A percentile compares a stretch with the other conserved stretches of the same genome.
phyloP scores from a whole-genome alignment of 2,797 vertebrate species.

The Synaphobranchus kaupii region DNA sequence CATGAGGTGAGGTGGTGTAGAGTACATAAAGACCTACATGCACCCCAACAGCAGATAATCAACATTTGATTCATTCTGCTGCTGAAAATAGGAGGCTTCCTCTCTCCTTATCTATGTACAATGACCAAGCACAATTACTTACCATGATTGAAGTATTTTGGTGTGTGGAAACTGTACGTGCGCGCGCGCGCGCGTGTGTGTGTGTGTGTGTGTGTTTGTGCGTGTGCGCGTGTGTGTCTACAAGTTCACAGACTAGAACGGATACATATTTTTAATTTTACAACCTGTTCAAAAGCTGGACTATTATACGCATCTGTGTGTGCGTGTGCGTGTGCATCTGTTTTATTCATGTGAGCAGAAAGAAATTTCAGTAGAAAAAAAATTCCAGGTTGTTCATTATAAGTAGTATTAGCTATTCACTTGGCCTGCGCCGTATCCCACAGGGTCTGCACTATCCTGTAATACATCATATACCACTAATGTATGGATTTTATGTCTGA shows the following conservation, averaged over 20 bases:
- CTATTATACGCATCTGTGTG: neutral
- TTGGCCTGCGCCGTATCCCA: neutral
- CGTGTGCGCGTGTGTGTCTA: neutral
- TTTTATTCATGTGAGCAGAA: neutral
- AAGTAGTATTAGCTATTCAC: constrained; percentile 12
- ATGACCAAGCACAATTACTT: constrained; percentile 13
- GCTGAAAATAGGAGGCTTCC: constrained; percentile 2
- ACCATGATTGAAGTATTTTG: constrained; percentile 27
- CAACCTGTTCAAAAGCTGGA: neutral
- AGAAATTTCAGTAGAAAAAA: neutral
- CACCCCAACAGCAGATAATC: constrained; percentile 28
- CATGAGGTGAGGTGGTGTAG: neutral
- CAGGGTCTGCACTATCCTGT: constrained; percentile 5
- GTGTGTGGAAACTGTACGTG: neutral
- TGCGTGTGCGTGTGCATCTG: neutral
- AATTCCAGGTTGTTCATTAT: constrained; percentile 21
- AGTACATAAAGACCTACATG: constrained; percentile 15
- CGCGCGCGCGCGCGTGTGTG: neutral
- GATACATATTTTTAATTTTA: neutral
- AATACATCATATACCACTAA: constrained; percentile 31
- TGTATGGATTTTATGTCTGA: constrained; percentile 38
- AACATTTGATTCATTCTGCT: constrained; percentile 33
- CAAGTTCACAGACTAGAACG: neutral
- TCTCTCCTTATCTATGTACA: constrained; percentile 16
- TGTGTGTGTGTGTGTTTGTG: neutral